phyloP scores from a whole-genome alignment of 2,888 invertebrate genomes.

The Diplolepis rosae region DNA sequence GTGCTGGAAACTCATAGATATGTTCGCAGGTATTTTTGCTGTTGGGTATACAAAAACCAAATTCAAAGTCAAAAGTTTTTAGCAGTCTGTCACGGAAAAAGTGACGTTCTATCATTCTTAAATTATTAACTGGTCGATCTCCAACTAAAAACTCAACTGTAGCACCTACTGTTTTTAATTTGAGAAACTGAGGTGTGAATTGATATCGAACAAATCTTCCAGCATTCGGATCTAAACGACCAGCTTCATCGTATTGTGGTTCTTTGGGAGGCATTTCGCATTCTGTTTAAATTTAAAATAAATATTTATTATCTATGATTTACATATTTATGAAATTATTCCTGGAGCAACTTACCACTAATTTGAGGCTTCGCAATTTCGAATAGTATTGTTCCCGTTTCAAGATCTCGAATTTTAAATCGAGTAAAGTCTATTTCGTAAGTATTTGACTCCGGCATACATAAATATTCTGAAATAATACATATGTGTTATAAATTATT shows the following conservation, averaged over 20 bases:
- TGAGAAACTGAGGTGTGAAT: slow-evolving; percentile 98
- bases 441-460: slow-evolving; percentile 95
- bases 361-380: slow-evolving; percentile 93
- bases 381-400: slow-evolving; percentile 90
- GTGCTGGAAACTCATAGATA: slow-evolving; percentile 97
- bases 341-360: slow-evolving; percentile 37
- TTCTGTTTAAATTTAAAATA: slow-evolving; percentile 9
- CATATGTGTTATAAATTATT: too few relatives aligned
- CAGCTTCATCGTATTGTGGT: slow-evolving; percentile 72
- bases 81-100: slow-evolving; percentile 94
- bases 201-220: slow-evolving; percentile 99
- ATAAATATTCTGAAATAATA: slow-evolving; percentile 84
- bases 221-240: slow-evolving; percentile 87
- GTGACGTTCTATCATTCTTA: slow-evolving; percentile 98
- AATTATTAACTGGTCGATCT: slow-evolving; percentile 91
- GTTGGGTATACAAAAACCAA: slow-evolving; percentile 99
- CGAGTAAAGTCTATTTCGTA: slow-evolving; percentile 98
- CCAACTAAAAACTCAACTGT: slow-evolving; percentile 99
- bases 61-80: slow-evolving; percentile 99
- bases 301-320: too few relatives aligned
- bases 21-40: slow-evolving; percentile 99
- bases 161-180: slow-evolving; percentile 96
- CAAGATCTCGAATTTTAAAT: slow-evolving; percentile 95
- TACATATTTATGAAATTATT: too few relatives aligned
- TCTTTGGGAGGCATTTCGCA: slow-evolving; percentile 55